Evolutionary conservation across 2,797 vertebrate species (phyloP).

Genomic region (Diceros bicornis): DNA sequence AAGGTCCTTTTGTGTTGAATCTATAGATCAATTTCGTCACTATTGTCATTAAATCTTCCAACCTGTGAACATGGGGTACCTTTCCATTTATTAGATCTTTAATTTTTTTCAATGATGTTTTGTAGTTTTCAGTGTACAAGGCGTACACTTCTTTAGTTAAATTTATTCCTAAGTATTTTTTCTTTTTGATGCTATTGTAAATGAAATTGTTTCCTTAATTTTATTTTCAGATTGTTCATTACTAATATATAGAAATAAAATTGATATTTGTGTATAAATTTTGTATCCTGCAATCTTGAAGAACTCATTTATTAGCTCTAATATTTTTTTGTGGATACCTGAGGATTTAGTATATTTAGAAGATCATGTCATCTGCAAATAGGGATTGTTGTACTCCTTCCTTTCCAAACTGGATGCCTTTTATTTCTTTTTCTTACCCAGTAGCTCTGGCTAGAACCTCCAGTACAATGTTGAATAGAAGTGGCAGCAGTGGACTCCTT

Average conservation of each 20-base stretch:
- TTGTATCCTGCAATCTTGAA: not conserved
- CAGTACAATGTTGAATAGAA: not conserved
- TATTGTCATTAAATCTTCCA: constrained; percentile 13
- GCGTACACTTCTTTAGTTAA: not conserved
- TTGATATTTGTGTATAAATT: not conserved
- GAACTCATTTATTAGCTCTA: not conserved
- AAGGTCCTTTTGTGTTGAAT: not conserved
- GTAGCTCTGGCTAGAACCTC: not conserved
- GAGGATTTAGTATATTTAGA: constrained; percentile 10
- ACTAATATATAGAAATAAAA: not conserved
- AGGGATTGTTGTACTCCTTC: not conserved
- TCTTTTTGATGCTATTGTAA: not conserved
- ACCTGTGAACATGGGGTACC: not conserved
- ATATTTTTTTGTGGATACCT: not conserved
- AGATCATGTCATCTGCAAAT: constrained; percentile 33
- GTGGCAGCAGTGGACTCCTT: not conserved
- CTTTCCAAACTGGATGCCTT: not conserved
- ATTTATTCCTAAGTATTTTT: not conserved
- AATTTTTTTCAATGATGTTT: constrained; percentile 22
- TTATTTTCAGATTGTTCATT: not conserved
- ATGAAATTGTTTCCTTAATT: constrained; percentile 15
- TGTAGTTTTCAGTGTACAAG: not conserved
- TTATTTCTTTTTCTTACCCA: not conserved
- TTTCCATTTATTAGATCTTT: constrained; percentile 21
- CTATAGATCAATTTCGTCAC: not conserved